phyloP scores from a whole-genome alignment of 2,797 vertebrate species.

The Sus cebifrons region DNA sequence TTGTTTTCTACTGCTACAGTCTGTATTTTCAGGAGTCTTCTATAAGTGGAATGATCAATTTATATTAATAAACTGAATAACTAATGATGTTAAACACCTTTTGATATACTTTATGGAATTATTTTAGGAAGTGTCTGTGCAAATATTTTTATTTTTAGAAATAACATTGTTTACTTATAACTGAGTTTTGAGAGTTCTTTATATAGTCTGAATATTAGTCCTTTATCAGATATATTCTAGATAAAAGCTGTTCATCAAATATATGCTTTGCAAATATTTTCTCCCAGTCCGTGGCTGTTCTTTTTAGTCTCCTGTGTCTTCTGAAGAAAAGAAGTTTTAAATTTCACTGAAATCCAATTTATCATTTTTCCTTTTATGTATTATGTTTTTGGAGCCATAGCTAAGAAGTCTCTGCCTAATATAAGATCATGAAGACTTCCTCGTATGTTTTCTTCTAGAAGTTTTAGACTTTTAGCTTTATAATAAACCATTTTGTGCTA shows the following conservation, averaged over 20 bases:
- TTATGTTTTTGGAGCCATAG: background rate
- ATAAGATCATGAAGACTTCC: background rate
- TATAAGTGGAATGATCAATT: conserved; percentile 19
- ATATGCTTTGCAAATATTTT: conserved; percentile 20
- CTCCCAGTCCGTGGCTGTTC: background rate
- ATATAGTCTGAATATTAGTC: background rate
- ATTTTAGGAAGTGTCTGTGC: conserved; percentile 12
- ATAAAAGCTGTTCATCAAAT: background rate
- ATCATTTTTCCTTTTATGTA: background rate
- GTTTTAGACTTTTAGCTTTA: conserved; percentile 28
- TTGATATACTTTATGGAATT: background rate
- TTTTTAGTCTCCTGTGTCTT: background rate
- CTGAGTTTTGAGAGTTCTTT: conserved; percentile 16
- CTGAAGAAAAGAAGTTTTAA: conserved; percentile 13
- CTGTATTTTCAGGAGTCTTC: background rate
- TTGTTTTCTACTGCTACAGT: conserved; percentile 12
- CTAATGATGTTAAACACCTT: conserved; percentile 11
- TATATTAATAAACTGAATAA: background rate
- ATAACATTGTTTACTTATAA: background rate
- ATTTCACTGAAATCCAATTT: conserved; percentile 18
- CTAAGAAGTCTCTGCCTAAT: conserved; percentile 11
- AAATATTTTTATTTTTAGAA: conserved; percentile 66
- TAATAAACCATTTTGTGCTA: background rate
- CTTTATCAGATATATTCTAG: conserved; percentile 22
- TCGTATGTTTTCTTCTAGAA: background rate